Conservation (phyloP, 2,888 invertebrate species). For the Drosophila lacicola region DNA sequence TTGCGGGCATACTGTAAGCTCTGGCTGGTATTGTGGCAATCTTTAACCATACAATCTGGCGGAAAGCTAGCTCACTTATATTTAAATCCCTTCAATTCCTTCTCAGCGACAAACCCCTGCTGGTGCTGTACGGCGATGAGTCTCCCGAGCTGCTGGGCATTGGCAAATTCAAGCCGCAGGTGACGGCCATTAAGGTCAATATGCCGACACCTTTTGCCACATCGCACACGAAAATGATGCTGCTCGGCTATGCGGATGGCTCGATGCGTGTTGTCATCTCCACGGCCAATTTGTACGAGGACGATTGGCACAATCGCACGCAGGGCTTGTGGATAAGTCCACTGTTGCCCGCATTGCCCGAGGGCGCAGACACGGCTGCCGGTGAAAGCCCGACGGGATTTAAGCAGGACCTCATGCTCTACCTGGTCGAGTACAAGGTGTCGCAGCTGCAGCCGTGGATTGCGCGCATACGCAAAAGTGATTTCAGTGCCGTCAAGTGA, state of each 20-base stretch:
- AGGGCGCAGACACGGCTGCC: slow-evolving; percentile 85
- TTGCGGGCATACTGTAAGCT: slow-evolving; percentile 89
- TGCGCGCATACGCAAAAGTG: slow-evolving; percentile 90
- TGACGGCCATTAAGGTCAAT: slow-evolving; percentile 89
- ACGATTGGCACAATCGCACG: slow-evolving; percentile 97
- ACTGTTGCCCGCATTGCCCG: slow-evolving; percentile 88
- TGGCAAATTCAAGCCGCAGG: slow-evolving; percentile 87
- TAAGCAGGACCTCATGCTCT: slow-evolving; percentile 91
- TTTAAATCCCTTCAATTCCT: neutral
- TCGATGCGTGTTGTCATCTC: slow-evolving; percentile 94
- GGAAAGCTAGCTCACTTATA: neutral
- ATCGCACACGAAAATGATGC: slow-evolving; percentile 96
- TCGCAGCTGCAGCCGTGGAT: slow-evolving; percentile 90
- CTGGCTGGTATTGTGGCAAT: slow-evolving; percentile 2
- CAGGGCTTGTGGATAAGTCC: slow-evolving; percentile 98
- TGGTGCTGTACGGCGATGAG: slow-evolving; percentile 92
- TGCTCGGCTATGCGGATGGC: slow-evolving; percentile 92
- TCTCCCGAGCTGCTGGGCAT: slow-evolving; percentile 87
- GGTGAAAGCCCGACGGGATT: slow-evolving; percentile 95
- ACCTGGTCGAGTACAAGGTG: slow-evolving; percentile 91
- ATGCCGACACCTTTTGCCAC: slow-evolving; percentile 93
- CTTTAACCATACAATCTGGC: neutral
- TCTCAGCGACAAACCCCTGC: slow-evolving; percentile 88
- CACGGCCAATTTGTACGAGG: slow-evolving; percentile 95
- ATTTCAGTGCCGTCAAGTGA: slow-evolving; percentile 93